Base-by-base conservation (phyloP, 2,113 vertebrate genomes). In the Octodon degus region DNA sequence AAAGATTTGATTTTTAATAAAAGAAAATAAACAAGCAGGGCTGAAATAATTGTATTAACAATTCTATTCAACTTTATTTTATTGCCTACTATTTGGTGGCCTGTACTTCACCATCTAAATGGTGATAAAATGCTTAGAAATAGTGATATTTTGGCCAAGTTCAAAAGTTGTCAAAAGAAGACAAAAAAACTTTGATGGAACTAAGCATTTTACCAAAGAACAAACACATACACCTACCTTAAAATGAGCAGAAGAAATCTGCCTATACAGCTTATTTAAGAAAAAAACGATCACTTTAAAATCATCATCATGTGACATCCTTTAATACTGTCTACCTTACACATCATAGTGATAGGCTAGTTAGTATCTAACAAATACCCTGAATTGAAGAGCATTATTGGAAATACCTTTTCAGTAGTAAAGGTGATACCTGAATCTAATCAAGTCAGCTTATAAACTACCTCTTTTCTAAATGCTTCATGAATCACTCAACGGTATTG, bases 151-250 rank as follows among this genome's bases (percentile, higher is more conserved):
- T 30, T 79, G 68, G 30, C 50, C 87, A 94, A 92, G 81, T 72
- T 83, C 85, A 96, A 76, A 72, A 94, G 27, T 65, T 93, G 84
- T 85, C 47, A 62, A 93, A 89, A 85, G 24, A 95, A 89, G 85
- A 58, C 67, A 60, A 91, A 65, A 65, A 81, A 27, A 95, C 32
- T 43, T 94, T 53, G n/a, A 84, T 16, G 30, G n/a, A 86, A n/a
- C 2, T 87, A 14, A 77, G 50, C 14, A 70, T 90, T 97, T 88
- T 90, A 89, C n/a, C 86, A 90, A 92, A 95, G 55, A 91, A 93
- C 3, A 90, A 82, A 85, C 65, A 30, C 86, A 79, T 11, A 82
- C 16, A 62, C 24, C 77, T 89, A 37, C n/a, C 19, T 84, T 90
- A 68, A 90, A 90, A 37, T 37, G 32, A 68, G 67, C 7, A 17